Base-by-base conservation (phyloP, 2,797 vertebrate genomes). In the Eptatretus atami region DNA sequence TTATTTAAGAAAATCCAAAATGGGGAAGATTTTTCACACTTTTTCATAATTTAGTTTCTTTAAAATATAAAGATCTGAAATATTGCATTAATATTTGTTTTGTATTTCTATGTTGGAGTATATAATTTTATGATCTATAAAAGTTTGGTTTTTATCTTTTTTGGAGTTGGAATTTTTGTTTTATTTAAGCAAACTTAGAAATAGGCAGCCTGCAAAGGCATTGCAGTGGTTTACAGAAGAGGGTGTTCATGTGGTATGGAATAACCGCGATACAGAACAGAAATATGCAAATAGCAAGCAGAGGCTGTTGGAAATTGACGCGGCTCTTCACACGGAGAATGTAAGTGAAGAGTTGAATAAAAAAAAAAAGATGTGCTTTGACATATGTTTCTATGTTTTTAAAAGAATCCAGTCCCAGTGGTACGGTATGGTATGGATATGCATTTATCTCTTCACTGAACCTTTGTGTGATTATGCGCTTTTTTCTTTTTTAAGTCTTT, bases 61-160 rank as follows among this genome's bases (percentile, higher is more conserved):
- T 61, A n/a, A 61, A 61, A 61, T n/a, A 61, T 61, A 61, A n/a
- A 61, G n/a, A 61, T 61, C n/a, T n/a, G 24, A 61, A 25, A 61
- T 61, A n/a, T 61, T 61, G 57, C n/a, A 25, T 61, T 61, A 61
- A 61, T 61, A 61, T 61, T 61, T 61, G n/a, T 61, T 61, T 61
- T 61, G 57, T 61, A 61, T 61, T 61, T 61, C 57, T 12, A 61
- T 61, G 57, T 61, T 61, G 57, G 57, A 61, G 57, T 61, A 61
- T 61, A 61, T 61, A 61, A 61, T 61, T 61, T 61, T 61, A 61
- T 61, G 57, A 61, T 61, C 57, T 61, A 61, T 61, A 61, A n/a
- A 61, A 61, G 25, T n/a, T 61, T 61, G n/a, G 57, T 61, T 61
- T 61, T 61, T 61, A 61, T 61, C 25, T 61, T 61, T 61, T 61